Base-by-base conservation (phyloP, 2,888 invertebrate genomes). In the Crematogaster levior region DNA sequence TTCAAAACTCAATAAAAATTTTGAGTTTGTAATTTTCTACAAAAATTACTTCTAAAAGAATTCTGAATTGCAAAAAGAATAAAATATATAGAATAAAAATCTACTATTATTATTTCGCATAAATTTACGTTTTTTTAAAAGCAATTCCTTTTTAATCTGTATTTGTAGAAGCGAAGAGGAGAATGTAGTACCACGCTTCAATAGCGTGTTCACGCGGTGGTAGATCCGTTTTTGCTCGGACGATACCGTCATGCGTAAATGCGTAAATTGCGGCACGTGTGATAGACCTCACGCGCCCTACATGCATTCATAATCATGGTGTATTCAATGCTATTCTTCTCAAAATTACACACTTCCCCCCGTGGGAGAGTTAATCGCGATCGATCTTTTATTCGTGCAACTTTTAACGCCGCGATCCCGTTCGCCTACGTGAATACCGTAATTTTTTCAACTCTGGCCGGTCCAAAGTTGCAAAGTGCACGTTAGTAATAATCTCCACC, bases 241-340 rank as follows among this genome's bases (percentile, higher is more conserved):
- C 65, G 81, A 82, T 82, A 82, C 75, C 61, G 82, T 84, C 81
- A 82, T 66, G 84, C 73, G 74, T 81, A 82, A 84, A 84, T 74
- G 75, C 75, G 84, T 82, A 75, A 84, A 82, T 75, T 82, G 68
- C 65, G 81, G 74, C 81, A 82, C 84, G 84, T 63, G 75, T 74
- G 73, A 82, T 56, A 48, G 48, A 66, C 68, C 73, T 81, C 83
- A 72, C 46, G 66, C 81, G 81, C 48, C 81, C 83, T 81, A 83
- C 58, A 83, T 83, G 60, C 83, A 81, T 81, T 66, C 53, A 51
- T 72, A 82, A 82, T 82, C 82, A 77, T 51, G 51, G 65, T n/a
- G n/a, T 75, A 75, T 82, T 77, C 75, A 66, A 4, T 15, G 58
- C 65, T 66, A 74, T 74, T 82, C 65, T 66, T 63, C 82, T 43